phyloP scores from a whole-genome alignment of 37 sponge, comb jelly and placozoan species.

The Diacarnus erythraeanus region DNA sequence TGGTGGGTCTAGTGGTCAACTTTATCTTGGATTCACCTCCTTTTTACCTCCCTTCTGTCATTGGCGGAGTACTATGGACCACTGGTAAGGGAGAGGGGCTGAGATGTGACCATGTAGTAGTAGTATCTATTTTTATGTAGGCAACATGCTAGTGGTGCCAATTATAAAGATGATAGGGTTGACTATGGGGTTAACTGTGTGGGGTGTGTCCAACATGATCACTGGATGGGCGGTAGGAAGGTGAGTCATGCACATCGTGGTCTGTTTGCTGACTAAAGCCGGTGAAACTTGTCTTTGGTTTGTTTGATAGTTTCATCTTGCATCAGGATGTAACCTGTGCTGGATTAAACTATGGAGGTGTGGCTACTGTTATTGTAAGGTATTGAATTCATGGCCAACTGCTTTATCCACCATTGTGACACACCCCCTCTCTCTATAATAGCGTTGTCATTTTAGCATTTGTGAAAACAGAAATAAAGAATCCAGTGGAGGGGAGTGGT shows the following conservation, averaged over 20 bases:
- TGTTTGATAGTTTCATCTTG: slow-evolving; percentile 51
- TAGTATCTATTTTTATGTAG: slow-evolving; percentile 22
- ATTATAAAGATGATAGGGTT: slow-evolving; percentile 82
- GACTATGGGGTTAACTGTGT: slow-evolving; percentile 83
- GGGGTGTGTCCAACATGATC: slow-evolving; percentile 78
- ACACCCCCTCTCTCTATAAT: background rate
- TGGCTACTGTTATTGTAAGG: slow-evolving; percentile 47
- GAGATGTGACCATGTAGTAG: background rate
- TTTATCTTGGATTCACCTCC: slow-evolving; percentile 51
- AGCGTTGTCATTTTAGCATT: slow-evolving; percentile 63
- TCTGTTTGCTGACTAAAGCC: background rate
- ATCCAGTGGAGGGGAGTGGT: background rate
- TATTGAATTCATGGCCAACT: background rate
- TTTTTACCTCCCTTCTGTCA: slow-evolving; percentile 57
- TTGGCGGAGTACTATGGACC: slow-evolving; percentile 80
- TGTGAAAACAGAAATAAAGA: slow-evolving; percentile 64
- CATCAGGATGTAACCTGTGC: slow-evolving; percentile 17
- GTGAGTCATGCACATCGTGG: slow-evolving; percentile 53
- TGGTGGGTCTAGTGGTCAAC: slow-evolving; percentile 79
- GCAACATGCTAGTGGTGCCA: slow-evolving; percentile 77
- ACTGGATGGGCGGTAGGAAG: slow-evolving; percentile 73
- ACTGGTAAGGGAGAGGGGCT: slow-evolving; percentile 48
- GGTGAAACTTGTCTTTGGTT: background rate
- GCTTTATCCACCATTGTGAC: background rate
- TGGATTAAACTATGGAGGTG: slow-evolving; percentile 52